Percentiles rank a stretch among this genome's conserved stretches.
These are phyloP conservation scores for Silurus asotus DNA, from an alignment of 2,113 vertebrate genomes.

Conservation along the genomic window DNA sequence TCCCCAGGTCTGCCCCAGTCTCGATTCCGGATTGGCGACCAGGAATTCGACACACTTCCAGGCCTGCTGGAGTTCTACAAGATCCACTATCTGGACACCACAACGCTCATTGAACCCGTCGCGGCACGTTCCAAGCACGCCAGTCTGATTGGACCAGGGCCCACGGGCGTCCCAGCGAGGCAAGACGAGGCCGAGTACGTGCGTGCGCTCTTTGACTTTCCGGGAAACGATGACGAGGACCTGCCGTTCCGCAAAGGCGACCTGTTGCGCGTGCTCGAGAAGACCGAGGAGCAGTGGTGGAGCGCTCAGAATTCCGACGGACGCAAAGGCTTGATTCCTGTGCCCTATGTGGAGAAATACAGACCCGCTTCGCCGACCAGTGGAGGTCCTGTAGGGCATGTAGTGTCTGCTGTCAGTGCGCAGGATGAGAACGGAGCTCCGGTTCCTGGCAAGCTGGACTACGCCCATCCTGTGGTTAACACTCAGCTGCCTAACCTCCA, in stretches of 20 bases:
- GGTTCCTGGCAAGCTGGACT: conserved; percentile 87
- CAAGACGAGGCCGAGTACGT: conserved; percentile 87
- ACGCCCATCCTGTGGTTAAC: conserved; percentile 84
- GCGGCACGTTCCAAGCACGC: conserved; percentile 82
- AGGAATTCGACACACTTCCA: conserved; percentile 95
- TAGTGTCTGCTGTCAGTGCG: not conserved
- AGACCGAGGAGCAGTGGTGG: conserved; percentile 99
- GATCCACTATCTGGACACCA: conserved; percentile 99
- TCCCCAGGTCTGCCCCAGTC: conserved; percentile 77
- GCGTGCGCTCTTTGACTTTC: conserved; percentile 96
- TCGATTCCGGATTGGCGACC: conserved; percentile 94
- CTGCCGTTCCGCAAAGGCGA: conserved; percentile 98
- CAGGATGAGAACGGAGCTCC: conserved; percentile 73
- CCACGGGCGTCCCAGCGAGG: conserved; percentile 76
- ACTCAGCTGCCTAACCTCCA: conserved; percentile 97
- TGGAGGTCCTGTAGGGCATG: conserved; percentile 42
- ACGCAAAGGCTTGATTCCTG: conserved; percentile 95
- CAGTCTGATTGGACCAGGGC: conserved; percentile 51
- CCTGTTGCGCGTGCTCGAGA: conserved; percentile 90
- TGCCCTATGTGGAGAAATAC: conserved; percentile 97
- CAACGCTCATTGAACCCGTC: conserved; percentile 97
- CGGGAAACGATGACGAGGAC: conserved; percentile 96
- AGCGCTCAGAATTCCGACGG: conserved; percentile 93
- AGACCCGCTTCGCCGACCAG: conserved; percentile 82
- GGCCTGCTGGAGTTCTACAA: conserved; percentile 98